A percentile compares a stretch with the other conserved stretches of the same genome.
Conservation (phyloP, 2,113 vertebrate genomes). For the Salvator merianae region DNA sequence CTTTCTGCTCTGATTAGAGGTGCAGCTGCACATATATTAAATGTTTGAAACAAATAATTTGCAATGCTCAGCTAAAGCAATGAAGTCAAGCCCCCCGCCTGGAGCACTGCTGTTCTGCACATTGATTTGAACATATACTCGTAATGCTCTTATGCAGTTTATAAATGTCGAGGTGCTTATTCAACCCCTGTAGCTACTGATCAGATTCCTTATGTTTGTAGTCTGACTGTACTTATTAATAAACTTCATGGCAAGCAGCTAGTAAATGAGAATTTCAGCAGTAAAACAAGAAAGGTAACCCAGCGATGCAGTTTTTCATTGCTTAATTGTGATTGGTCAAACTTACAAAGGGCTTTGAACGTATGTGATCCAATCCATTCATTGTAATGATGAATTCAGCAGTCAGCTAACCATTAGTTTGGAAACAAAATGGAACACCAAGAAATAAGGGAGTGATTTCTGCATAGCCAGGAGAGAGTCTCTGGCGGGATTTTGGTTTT, state of each 20-base stretch:
- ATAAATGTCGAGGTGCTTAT: background rate
- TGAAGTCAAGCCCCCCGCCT: conserved; percentile 38
- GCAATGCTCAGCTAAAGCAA: conserved; percentile 37
- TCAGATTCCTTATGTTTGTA: accelerated
- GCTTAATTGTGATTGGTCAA: background rate
- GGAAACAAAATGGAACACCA: background rate
- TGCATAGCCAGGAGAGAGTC: background rate
- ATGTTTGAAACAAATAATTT: conserved; percentile 45
- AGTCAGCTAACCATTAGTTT: background rate
- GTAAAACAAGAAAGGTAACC: background rate
- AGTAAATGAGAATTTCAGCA: background rate
- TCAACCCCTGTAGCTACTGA: accelerated
- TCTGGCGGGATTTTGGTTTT: no score
- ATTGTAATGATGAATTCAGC: background rate
- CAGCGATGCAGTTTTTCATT: background rate
- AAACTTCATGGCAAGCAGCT: background rate
- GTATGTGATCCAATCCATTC: background rate
- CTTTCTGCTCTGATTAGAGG: conserved; percentile 46
- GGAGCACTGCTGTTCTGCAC: conserved; percentile 14
- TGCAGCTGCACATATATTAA: conserved; percentile 33
- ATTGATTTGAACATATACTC: conserved; percentile 32
- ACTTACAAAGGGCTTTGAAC: background rate
- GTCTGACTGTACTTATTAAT: background rate
- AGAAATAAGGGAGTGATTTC: background rate
- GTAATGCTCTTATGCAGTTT: background rate